Evolutionary conservation across 2,888 invertebrate species (phyloP).

Genomic region (Synergus itoensis): DNA sequence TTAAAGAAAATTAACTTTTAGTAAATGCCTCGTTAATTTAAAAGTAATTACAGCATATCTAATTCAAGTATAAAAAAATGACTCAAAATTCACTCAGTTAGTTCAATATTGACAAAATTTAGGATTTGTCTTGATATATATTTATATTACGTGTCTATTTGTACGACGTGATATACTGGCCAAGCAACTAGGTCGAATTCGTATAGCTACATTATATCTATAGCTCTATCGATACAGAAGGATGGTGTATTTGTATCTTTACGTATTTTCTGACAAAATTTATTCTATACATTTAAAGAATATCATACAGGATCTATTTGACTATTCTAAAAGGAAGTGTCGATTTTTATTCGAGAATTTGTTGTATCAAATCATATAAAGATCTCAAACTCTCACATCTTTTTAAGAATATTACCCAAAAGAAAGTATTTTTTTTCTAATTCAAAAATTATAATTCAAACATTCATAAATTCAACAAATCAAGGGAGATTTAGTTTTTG

Average conservation of each 20-base stretch:
- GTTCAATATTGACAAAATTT: not conserved
- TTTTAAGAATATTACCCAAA: no score
- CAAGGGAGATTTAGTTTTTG: no score
- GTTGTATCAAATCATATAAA: not conserved
- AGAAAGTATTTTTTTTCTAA: no score
- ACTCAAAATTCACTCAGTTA: not conserved
- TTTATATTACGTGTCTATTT: not conserved
- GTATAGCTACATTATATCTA: constrained; percentile 1
- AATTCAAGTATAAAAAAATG: not conserved
- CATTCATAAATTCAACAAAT: no score
- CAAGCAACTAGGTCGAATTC: constrained; percentile 4
- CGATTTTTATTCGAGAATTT: constrained; percentile 6
- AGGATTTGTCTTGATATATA: not conserved
- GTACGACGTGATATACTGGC: not conserved
- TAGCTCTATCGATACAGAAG: not conserved
- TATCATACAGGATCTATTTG: not conserved
- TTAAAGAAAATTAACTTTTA: not conserved
- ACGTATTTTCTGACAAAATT: constrained; percentile 18
- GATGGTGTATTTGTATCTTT: not conserved
- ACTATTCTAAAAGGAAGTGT: constrained; percentile 17
- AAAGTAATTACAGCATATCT: not conserved
- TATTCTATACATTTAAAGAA: constrained; percentile 32
- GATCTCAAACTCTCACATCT: no score
- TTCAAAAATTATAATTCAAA: no score
- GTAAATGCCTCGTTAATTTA: not conserved